Evolutionary conservation across 2,113 vertebrate genomes (phyloP), one percentile per base, ranked within the genome.

Genomic region (Lasiurus borealis): DNA sequence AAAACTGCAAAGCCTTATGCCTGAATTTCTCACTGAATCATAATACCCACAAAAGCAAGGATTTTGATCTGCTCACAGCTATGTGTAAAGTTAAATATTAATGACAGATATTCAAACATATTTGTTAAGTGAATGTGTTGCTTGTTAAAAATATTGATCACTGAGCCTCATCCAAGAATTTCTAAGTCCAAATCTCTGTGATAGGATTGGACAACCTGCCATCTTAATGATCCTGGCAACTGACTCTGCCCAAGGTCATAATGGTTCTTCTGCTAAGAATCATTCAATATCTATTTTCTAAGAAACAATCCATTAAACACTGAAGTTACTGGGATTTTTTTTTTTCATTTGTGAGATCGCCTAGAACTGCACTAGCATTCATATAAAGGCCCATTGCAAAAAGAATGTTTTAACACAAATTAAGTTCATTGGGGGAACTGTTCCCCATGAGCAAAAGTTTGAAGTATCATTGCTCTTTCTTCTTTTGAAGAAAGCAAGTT

Each of bases 101-200:
- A 77, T 23, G 57, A 44, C 5, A 82, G 5, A 4, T 14, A 73
- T 48, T 90, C 11, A 90, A 68, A 84, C 46, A 40, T 44, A 66
- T 50, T 40, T 85, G 4, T 82, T 57, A 62, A 92, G 68, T 90
- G 34, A 87, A 0, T 27, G 21, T 68, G 31, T 66, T 73, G 2
- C 64, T 34, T 83, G 16, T 83, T 77, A 66, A 87, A 92, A 73
- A 83, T 78, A 66, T n/a, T 66, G 81, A 52, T 69, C 31, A 11
- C 19, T 18, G 25, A 40, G 34, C 6, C 8, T 94, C 44, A 69
- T 50, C 68, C 54, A 23, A 66, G 44, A 62, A 77, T 46, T 77
- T 77, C 73, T 86, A 85, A 77, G 52, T 88, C 78, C 85, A 78
- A 91, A 91, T 89, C 29, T 57, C 80, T 90, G 36, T 54, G 25